phyloP scores from a whole-genome alignment of 2,888 invertebrate species.

The Gymnoscelis rufifasciata region DNA sequence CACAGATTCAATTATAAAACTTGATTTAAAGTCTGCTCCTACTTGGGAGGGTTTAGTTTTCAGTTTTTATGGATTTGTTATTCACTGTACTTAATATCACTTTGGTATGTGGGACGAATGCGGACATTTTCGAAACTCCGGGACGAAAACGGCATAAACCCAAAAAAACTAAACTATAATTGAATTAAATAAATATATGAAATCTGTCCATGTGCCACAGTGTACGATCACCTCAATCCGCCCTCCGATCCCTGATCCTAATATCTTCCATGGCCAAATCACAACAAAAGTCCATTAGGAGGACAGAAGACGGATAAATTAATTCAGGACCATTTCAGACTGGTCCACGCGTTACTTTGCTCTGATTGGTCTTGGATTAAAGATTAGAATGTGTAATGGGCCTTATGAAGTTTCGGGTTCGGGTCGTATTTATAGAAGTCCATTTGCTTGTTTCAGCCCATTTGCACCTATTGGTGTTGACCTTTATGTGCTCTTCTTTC shows the following conservation, averaged over 20 bases:
- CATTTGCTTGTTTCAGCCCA: neutral
- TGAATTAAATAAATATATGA: too few species aligned
- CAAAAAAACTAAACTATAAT: too few species aligned
- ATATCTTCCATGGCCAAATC: constrained; percentile 38
- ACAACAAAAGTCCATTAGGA: constrained; percentile 59
- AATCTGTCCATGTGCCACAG: neutral
- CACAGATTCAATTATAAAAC: too few species aligned
- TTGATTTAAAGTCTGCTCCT: too few species aligned
- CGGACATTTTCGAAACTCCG: too few species aligned
- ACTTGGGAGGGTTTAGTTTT: too few species aligned
- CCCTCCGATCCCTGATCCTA: constrained; percentile 27
- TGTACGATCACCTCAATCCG: constrained; percentile 4
- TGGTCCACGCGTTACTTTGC: constrained; percentile 22
- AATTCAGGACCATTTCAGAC: constrained; percentile 38
- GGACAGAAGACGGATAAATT: constrained; percentile 47
- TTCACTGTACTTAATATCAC: too few species aligned
- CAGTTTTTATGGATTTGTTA: too few species aligned
- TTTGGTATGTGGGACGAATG: too few species aligned
- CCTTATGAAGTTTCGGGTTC: neutral
- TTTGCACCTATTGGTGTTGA: neutral
- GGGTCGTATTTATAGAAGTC: neutral
- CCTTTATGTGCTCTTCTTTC: neutral
- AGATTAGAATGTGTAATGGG: too few species aligned
- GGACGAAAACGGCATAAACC: too few species aligned
- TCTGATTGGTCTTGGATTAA: constrained; percentile 11